These are phyloP conservation scores for Apodemia duryi DNA, from an alignment of 2,888 invertebrate genomes.

Conservation along the genomic window DNA sequence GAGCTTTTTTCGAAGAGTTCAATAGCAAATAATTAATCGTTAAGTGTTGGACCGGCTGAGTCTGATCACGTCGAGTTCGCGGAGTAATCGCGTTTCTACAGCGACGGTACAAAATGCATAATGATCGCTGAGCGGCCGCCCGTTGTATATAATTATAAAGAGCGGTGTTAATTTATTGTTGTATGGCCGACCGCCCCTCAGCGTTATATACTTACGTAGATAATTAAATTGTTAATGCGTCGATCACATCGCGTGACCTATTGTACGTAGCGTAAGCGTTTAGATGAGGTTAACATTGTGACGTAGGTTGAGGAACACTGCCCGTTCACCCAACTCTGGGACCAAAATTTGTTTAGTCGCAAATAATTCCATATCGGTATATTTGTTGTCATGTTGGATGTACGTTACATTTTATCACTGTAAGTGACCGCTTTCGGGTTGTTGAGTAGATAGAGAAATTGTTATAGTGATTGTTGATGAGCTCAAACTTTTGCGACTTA, in stretches of 20 bases:
- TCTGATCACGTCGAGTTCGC: conserved; percentile 38
- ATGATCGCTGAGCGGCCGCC: conserved; percentile 34
- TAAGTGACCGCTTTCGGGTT: conserved; percentile 60
- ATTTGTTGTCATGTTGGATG: conserved; percentile 54
- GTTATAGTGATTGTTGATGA: conserved; percentile 48
- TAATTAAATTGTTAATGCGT: conserved; percentile 51
- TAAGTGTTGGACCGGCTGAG: not conserved
- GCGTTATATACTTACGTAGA: conserved; percentile 33
- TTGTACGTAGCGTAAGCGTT: conserved; percentile 57
- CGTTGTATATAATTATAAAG: conserved; percentile 14
- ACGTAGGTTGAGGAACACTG: conserved; percentile 37
- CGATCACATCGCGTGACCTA: conserved; percentile 51
- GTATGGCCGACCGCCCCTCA: conserved; percentile 11
- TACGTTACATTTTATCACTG: conserved; percentile 64
- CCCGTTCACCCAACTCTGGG: conserved; percentile 51
- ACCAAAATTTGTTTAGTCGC: conserved; percentile 65
- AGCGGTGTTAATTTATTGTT: conserved; percentile 20
- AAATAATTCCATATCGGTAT: conserved; percentile 44
- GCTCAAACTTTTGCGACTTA: conserved; percentile 63
- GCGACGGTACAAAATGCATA: conserved; percentile 69
- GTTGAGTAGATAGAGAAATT: conserved; percentile 65
- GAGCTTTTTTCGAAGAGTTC: not conserved
- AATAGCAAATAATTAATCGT: not conserved
- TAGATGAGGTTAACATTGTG: conserved; percentile 43
- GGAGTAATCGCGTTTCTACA: conserved; percentile 50